phyloP scores from a whole-genome alignment of 2,888 invertebrate genomes.

The Zaprionus obscuricornis region DNA sequence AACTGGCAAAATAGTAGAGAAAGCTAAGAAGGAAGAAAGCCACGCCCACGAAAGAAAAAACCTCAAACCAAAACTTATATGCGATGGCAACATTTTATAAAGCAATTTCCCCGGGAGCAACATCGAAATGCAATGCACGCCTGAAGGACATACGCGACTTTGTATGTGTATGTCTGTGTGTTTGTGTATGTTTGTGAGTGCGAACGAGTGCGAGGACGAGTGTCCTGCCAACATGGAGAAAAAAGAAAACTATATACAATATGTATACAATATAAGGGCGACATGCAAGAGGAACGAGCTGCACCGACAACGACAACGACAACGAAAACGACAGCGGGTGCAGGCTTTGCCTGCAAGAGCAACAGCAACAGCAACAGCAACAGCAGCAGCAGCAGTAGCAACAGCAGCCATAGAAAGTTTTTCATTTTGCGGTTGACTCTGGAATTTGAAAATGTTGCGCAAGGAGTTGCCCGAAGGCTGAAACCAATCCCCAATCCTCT shows the following conservation, averaged over 20 bases:
- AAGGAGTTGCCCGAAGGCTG: conserved; percentile 58
- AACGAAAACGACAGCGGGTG: too few species aligned
- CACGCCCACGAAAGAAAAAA: conserved; percentile 59
- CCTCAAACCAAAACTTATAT: conserved; percentile 43
- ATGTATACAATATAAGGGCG: conserved; percentile 64
- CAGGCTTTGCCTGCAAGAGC: too few species aligned
- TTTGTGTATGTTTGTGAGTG: conserved; percentile 25
- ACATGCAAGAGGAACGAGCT: too few species aligned
- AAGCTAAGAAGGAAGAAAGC: conserved; percentile 21
- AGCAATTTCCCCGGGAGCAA: conserved; percentile 68
- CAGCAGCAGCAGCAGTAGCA: conserved; percentile 15
- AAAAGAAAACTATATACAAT: conserved; percentile 61
- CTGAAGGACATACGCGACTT: conserved; percentile 61
- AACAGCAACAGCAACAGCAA: too few species aligned
- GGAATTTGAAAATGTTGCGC: conserved; percentile 73
- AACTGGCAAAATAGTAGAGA: conserved; percentile 46
- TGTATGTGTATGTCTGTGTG: conserved; percentile 27
- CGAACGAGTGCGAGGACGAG: too few species aligned
- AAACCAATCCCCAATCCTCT: conserved; percentile 10
- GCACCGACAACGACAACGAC: too few species aligned
- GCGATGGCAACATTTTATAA: conserved; percentile 73
- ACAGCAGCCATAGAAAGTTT: conserved; percentile 71
- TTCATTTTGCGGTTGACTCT: conserved; percentile 76
- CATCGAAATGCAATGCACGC: conserved; percentile 73
- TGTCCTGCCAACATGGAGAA: conserved; percentile 25